These are phyloP conservation scores for Enteromius radiatus DNA, from an alignment of 2,797 vertebrate genomes.

Conservation along the genomic window DNA sequence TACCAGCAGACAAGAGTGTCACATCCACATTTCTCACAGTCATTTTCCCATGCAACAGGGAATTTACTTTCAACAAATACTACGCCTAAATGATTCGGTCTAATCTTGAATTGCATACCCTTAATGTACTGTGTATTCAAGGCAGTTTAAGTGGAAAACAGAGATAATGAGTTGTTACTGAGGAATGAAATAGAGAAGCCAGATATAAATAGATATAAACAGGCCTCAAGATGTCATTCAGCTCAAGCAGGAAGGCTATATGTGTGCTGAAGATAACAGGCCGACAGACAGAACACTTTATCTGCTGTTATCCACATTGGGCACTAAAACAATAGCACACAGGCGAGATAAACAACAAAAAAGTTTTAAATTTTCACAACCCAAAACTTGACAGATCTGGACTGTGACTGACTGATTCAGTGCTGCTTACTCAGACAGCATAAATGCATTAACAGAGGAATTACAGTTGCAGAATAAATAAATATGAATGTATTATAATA, in stretches of 20 bases:
- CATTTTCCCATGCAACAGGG: slow-evolving; percentile 6
- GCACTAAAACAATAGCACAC: background rate
- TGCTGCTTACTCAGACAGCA: background rate
- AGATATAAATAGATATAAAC: slow-evolving; percentile 42
- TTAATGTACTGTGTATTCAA: slow-evolving; percentile 15
- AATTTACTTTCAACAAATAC: slow-evolving; percentile 3
- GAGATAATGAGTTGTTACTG: slow-evolving; percentile 7
- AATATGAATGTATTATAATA: background rate
- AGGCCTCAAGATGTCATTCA: slow-evolving; percentile 31
- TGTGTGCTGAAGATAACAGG: slow-evolving; percentile 20
- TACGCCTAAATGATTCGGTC: background rate
- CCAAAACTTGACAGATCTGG: background rate
- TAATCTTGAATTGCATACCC: background rate
- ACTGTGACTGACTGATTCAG: background rate
- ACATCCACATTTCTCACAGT: slow-evolving; percentile 4
- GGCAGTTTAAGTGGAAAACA: background rate
- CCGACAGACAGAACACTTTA: background rate
- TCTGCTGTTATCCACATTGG: slow-evolving; percentile 5
- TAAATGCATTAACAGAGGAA: background rate
- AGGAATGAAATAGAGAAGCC: slow-evolving; percentile 22
- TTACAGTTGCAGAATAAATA: background rate
- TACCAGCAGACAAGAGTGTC: slow-evolving; percentile 24
- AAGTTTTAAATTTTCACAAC: background rate
- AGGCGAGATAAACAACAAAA: background rate
- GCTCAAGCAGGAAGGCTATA: background rate